phyloP scores from a whole-genome alignment of 2,888 invertebrate genomes.

The Chrysolina haemoptera region DNA sequence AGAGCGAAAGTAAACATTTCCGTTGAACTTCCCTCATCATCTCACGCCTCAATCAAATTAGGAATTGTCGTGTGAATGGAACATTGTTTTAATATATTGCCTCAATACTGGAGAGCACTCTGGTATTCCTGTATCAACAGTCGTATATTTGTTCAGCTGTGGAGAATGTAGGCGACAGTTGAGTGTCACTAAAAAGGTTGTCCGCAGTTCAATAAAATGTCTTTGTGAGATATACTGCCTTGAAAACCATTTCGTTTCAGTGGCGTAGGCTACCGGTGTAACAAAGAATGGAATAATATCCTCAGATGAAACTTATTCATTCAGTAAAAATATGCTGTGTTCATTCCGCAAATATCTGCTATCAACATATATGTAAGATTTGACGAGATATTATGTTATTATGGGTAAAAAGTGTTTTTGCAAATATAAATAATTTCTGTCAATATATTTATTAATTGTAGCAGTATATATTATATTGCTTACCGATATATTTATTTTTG shows the following conservation, averaged over 20 bases:
- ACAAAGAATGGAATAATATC: background rate
- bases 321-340: too few relatives aligned
- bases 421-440: too few relatives aligned
- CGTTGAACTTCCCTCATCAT: background rate
- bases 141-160: constrained; percentile 52
- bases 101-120: constrained; percentile 39
- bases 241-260: constrained; percentile 46
- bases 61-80: constrained; percentile 33
- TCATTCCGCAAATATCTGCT: too few relatives aligned
- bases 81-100: constrained; percentile 47
- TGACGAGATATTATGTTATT: too few relatives aligned
- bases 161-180: constrained; percentile 51
- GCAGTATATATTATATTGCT: too few relatives aligned
- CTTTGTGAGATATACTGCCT: constrained; percentile 55
- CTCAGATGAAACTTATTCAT: too few relatives aligned
- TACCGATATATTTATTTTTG: too few relatives aligned
- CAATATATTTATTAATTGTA: too few relatives aligned
- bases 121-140: constrained; percentile 45
- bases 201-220: constrained; percentile 58
- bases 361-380: too few relatives aligned
- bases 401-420: too few relatives aligned
- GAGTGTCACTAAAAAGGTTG: constrained; percentile 55
- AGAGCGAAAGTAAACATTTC: background rate
- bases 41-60: constrained; percentile 34
- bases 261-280: constrained; percentile 15